These are phyloP conservation scores for Mechanitis mazaeus DNA, from an alignment of 2,888 invertebrate species.

Conservation along the genomic window DNA sequence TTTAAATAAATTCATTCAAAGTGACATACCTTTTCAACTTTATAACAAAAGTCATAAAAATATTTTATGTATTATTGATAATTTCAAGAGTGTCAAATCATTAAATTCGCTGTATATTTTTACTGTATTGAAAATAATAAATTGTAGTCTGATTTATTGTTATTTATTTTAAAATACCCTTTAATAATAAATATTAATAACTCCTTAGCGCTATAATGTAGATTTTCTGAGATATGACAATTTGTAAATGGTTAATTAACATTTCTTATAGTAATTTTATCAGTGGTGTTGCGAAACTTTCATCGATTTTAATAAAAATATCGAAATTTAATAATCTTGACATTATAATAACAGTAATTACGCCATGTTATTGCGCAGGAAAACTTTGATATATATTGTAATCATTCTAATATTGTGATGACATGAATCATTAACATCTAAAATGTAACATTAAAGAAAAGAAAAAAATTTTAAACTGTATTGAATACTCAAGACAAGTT, in stretches of 20 bases:
- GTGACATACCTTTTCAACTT: too few relatives aligned
- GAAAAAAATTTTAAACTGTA: constrained; percentile 1
- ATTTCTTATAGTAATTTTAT: constrained; percentile 23
- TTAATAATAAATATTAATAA: not conserved
- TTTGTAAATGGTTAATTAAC: constrained; percentile 27
- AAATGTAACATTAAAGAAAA: constrained; percentile 8
- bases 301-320: constrained; percentile 25
- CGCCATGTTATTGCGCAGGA: constrained; percentile 42
- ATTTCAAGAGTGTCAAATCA: too few relatives aligned
- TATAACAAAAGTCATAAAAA: too few relatives aligned
- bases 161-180: too few relatives aligned
- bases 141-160: too few relatives aligned
- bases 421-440: constrained; percentile 22
- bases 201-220: constrained; percentile 5
- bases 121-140: too few relatives aligned
- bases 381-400: not conserved
- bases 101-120: too few relatives aligned
- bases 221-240: not conserved
- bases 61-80: too few relatives aligned
- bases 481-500: constrained; percentile 33
- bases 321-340: constrained; percentile 19
- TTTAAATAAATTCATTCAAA: too few relatives aligned
- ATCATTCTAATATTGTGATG: constrained; percentile 21
- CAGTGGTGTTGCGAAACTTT: constrained; percentile 38
- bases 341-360: constrained; percentile 15